Evolutionary conservation across 1,140 invertebrate species (phyloP), one percentile per base, ranked within the genome.

Genomic region (Leptinotarsa defecta): DNA sequence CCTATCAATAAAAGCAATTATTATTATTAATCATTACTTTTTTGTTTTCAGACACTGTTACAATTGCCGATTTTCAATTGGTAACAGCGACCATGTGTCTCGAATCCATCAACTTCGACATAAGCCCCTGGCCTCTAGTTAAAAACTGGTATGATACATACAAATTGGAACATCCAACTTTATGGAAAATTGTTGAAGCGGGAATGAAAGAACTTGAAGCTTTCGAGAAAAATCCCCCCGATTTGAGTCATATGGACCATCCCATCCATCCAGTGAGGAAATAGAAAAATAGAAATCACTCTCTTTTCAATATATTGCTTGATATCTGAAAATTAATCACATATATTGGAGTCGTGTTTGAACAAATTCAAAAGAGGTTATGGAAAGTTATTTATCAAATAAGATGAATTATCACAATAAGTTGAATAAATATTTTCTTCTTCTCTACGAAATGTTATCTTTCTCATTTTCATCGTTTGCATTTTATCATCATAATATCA

Each of bases 11-110:
- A 22, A 22, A 22, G 20, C 20, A 22, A 22, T 22, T 22, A 22
- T 22, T 22, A 22, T 22, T 22, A 22, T 22, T 22, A 34, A 2
- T 34, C 6, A 43, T 43, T 43, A 43, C 34, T 43, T 43, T 43
- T 73, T 74, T 75, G 74, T 70, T 68, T 84, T 78, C 43, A 83
- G 89, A 93, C 80, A 85, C 90, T 76, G 73, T 94, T 20, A 94
- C 92, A 3, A 93, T 94, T 76, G 92, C 92, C 4, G 92, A 94
- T 82, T 91, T 94, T 79, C 90, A 88, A 8, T 83, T 94, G 2
- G 84, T 92, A 52, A 91, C 92, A 19, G 88, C 91, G 4, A 93
- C 90, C 0, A 89, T 93, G 86, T 92, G 91, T 70, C 84, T 94
- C 49, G 92, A 94, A 85, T 91, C 89, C 1, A 92, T 93, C 20